A percentile compares a stretch with the other conserved stretches of the same genome.
Evolutionary conservation across 2,797 vertebrate genomes (phyloP).

Genomic region (Threskiornis aethiopicus): DNA sequence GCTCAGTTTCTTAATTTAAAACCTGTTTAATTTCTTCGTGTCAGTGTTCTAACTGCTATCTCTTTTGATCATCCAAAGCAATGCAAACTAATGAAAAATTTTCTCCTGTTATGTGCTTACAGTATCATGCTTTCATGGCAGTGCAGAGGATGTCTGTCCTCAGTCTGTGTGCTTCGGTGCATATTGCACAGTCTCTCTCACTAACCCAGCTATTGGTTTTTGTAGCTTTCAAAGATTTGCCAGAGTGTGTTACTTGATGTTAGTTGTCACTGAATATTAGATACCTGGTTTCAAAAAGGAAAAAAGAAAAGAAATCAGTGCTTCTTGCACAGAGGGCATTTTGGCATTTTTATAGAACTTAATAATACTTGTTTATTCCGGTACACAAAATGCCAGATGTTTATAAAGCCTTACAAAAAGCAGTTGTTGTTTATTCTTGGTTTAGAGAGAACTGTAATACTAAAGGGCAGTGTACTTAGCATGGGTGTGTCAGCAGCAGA

Average conservation of each 20-base stretch:
- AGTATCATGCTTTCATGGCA: neutral
- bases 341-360: neutral
- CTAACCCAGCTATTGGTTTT: neutral
- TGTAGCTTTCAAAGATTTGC: neutral
- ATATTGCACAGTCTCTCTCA: neutral
- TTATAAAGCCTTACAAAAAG: neutral
- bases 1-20: neutral
- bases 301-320: neutral
- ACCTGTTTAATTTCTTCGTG: neutral
- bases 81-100: neutral
- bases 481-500: neutral
- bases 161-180: neutral
- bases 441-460: neutral
- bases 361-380: neutral
- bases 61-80: neutral
- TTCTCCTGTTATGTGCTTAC: neutral
- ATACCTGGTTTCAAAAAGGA: neutral
- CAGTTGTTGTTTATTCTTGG: neutral
- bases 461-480: neutral
- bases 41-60: neutral
- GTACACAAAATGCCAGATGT: neutral
- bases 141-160: neutral
- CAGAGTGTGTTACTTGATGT: neutral
- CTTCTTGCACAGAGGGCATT: neutral
- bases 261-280: neutral